Evolutionary conservation across 2,888 invertebrate genomes (phyloP).

Genomic region (Ophioninae sp.): DNA sequence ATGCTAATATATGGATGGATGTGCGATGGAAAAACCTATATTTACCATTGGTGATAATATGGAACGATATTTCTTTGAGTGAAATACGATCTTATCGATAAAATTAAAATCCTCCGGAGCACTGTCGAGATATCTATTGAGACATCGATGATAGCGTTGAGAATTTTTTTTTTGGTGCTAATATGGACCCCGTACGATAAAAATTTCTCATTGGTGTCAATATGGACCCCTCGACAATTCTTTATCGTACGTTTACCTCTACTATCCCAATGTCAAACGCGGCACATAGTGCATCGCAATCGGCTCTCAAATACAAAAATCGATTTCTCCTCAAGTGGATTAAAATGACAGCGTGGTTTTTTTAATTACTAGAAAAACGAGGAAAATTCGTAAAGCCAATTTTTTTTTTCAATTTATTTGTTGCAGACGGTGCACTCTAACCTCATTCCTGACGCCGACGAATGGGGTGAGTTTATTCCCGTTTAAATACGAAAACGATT

Average conservation of each 20-base stretch:
- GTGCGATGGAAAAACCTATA: neutral
- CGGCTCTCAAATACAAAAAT: neutral
- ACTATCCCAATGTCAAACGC: neutral
- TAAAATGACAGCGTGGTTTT: neutral
- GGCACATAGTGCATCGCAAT: neutral
- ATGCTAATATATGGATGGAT: neutral
- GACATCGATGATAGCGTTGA: neutral
- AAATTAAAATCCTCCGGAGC: neutral
- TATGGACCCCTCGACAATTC: neutral
- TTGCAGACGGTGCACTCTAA: constrained; percentile 52
- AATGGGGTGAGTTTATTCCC: constrained; percentile 53
- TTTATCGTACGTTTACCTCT: neutral
- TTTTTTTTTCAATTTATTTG: constrained; percentile 42
- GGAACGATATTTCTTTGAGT: neutral
- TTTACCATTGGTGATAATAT: neutral
- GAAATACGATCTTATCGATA: neutral
- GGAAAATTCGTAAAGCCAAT: constrained; percentile 3
- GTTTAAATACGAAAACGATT: neutral
- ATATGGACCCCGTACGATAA: neutral
- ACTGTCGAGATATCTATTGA: neutral
- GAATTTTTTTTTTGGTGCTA: neutral
- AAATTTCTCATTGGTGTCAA: neutral
- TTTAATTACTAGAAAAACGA: neutral
- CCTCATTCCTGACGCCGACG: constrained; percentile 34
- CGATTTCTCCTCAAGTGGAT: neutral